These are phyloP conservation scores for Alcedo quadribrachys DNA, from an alignment of 2,797 vertebrate genomes.

Conservation along the genomic window DNA sequence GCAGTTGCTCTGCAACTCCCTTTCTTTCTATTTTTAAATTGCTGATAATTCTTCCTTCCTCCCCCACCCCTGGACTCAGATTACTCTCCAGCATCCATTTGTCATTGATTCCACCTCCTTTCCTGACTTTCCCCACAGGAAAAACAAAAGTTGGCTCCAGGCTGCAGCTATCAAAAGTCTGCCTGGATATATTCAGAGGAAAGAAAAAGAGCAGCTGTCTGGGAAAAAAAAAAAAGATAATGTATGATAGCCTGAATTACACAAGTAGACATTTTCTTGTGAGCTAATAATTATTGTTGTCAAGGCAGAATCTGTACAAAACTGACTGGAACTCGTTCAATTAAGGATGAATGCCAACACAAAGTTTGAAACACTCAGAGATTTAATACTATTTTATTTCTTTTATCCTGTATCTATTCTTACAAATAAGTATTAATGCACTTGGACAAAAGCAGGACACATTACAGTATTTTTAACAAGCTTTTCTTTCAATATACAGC, in stretches of 20 bases:
- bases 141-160: constrained; percentile 21
- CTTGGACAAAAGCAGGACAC: background rate
- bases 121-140: constrained; percentile 9
- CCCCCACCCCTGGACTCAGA: background rate
- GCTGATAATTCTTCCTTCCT: constrained; percentile 24
- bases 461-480: background rate
- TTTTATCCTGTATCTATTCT: background rate
- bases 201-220: constrained; percentile 51
- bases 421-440: constrained; percentile 13
- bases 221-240: background rate
- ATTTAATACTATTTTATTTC: constrained; percentile 9
- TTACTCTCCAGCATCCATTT: constrained; percentile 40
- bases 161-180: constrained; percentile 7
- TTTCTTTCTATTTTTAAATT: constrained; percentile 28
- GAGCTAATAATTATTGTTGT: constrained; percentile 47
- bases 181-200: constrained; percentile 1
- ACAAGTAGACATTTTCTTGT: background rate
- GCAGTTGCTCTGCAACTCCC: background rate
- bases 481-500: background rate
- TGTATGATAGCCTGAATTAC: constrained; percentile 12
- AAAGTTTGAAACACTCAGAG: constrained; percentile 3
- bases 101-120: constrained; percentile 22
- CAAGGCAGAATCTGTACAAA: constrained; percentile 33
- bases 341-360: constrained; percentile 24
- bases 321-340: constrained; percentile 42